These are phyloP conservation scores for Lordiphosa mommai DNA, from an alignment of 1,140 invertebrate genomes.

Conservation along the genomic window DNA sequence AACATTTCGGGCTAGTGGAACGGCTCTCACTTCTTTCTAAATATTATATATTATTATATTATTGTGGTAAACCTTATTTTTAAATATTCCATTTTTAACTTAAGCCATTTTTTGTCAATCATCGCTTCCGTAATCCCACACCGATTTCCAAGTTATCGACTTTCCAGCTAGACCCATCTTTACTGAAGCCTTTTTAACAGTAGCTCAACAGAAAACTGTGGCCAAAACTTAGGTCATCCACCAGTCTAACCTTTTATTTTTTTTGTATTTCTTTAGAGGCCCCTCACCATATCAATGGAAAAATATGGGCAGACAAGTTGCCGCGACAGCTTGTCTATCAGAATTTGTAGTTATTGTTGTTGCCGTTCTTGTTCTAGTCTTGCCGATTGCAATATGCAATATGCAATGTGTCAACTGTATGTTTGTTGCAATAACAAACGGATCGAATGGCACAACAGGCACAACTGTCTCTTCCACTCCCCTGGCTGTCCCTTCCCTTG, in stretches of 20 bases:
- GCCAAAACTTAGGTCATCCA: not conserved
- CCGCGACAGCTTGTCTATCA: conserved; percentile 51
- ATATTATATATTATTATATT: too few species aligned
- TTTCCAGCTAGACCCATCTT: too few species aligned
- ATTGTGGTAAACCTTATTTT: too few species aligned
- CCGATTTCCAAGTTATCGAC: too few species aligned
- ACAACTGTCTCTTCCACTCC: not conserved
- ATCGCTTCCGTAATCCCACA: too few species aligned
- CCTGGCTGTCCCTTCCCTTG: conserved; percentile 1
- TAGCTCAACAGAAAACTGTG: too few species aligned
- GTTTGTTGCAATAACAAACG: conserved; percentile 37
- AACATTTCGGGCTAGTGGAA: too few species aligned
- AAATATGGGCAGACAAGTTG: conserved; percentile 31
- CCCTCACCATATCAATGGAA: conserved; percentile 25
- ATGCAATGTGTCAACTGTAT: conserved; percentile 38
- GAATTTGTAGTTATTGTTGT: conserved; percentile 12
- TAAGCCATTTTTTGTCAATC: too few species aligned
- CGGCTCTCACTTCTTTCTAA: too few species aligned
- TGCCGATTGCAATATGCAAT: not conserved
- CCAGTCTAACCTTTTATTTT: not conserved
- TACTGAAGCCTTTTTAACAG: too few species aligned
- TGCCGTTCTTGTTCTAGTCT: not conserved
- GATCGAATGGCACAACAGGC: not conserved
- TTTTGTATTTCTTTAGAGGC: conserved; percentile 3
- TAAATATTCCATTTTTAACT: too few species aligned